Base-by-base conservation (phyloP, 2,113 vertebrate species). In the Lophochroa leadbeateri region DNA sequence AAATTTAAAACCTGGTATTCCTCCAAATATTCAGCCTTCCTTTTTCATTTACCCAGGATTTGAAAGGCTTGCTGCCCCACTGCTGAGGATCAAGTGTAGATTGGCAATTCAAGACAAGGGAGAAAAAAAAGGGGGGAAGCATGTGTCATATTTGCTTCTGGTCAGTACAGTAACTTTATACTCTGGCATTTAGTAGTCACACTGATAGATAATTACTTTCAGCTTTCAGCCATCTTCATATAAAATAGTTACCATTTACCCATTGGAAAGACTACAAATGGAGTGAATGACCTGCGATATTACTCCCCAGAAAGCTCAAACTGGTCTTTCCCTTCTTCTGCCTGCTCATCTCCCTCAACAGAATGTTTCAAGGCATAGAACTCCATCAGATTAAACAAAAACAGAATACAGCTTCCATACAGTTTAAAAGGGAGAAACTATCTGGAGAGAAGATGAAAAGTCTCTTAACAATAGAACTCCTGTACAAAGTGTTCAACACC, bases 401-500 rank as follows among this genome's bases (percentile, higher is more conserved):
- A 17, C 46, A 89, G 10, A 93, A 63, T 4, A 60, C 18, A 74
- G 47, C 18, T 82, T 85, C 86, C 52, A 35, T 39, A 61, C 27
- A 13, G 11, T 64, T 63, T 58, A 39, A 80, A 83, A 87, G 39
- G 35, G 44, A 47, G 49, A 77, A 84, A 88, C 14, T 68, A 60
- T 79, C 82, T 86, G 43, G 67, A 82, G 35, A 91, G 69, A 92
- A 92, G 44, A 84, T 39, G 47, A 96, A 86, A 91, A 95, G 50
- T 44, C 47, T 83, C 72, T 83, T 44, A 27, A 25, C 81, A 72
- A 91, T 2, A 64, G 29, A 79, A 55, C 27, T 81, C 13, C 46
- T 31, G 18, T 61, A 44, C 52, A 47, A 82, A 89, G 61, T 8
- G 3, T 64, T 82, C 61, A 84, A 43, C 31, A 46, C 41, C 78